A percentile compares a stretch with the other conserved stretches of the same genome.
phyloP scores from a whole-genome alignment of 2,888 invertebrate genomes.

The Leucoma salicis region DNA sequence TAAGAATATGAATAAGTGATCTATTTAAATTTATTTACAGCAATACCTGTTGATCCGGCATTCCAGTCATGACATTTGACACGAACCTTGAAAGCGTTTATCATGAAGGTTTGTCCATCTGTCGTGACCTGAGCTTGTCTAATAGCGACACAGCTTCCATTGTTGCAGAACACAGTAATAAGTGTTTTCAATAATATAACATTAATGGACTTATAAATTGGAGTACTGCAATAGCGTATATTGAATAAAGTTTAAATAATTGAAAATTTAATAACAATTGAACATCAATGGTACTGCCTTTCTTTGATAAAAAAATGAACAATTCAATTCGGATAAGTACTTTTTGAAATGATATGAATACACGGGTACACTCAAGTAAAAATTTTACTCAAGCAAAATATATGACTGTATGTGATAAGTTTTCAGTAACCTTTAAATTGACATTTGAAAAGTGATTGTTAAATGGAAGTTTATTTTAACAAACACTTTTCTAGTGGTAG shows the following conservation, averaged over 20 bases:
- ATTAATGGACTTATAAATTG: slow-evolving; percentile 28
- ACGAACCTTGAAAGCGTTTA: slow-evolving; percentile 44
- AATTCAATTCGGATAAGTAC: too few species aligned
- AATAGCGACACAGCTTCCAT: slow-evolving; percentile 47
- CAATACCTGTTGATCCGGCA: slow-evolving; percentile 35
- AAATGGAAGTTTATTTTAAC: too few species aligned
- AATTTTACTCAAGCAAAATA: too few species aligned
- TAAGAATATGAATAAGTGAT: slow-evolving; percentile 26
- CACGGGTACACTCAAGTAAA: too few species aligned
- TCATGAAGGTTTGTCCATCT: slow-evolving; percentile 48
- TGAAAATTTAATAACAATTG: background rate
- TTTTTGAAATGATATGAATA: too few species aligned
- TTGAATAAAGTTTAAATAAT: slow-evolving; percentile 13
- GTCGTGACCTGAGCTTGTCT: slow-evolving; percentile 45
- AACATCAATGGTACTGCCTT: background rate
- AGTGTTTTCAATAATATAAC: slow-evolving; percentile 34
- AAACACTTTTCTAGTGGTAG: too few species aligned
- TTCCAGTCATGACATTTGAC: slow-evolving; percentile 53
- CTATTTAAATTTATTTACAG: slow-evolving; percentile 30
- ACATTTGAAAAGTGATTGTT: too few species aligned
- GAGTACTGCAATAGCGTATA: slow-evolving; percentile 13
- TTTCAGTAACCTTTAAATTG: too few species aligned
- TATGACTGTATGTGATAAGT: too few species aligned
- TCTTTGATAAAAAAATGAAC: too few species aligned
- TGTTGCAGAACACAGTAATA: slow-evolving; percentile 38